Conservation (phyloP, 2,888 invertebrate genomes). For the Oxystoma pomonae region DNA sequence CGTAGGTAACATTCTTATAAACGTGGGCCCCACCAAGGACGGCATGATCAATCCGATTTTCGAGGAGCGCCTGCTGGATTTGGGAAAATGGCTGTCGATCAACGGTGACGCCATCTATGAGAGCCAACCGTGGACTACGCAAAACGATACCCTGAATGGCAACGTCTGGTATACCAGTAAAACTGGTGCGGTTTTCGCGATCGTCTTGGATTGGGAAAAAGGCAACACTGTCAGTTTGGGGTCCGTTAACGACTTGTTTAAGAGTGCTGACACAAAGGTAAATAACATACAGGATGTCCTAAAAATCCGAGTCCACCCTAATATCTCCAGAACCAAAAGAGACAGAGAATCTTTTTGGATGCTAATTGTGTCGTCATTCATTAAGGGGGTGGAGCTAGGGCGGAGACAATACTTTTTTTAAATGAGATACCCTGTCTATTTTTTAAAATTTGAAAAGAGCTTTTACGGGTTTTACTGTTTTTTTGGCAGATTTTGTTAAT, state of each 20-base stretch:
- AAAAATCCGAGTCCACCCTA: too few species aligned
- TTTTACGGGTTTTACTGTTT: too few species aligned
- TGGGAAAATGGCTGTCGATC: slow-evolving; percentile 73
- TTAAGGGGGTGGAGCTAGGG: too few species aligned
- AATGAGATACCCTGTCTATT: too few species aligned
- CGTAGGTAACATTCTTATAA: slow-evolving; percentile 72
- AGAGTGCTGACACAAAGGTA: slow-evolving; percentile 16
- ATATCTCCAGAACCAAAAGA: too few species aligned
- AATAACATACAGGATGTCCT: too few species aligned
- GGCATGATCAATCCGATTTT: slow-evolving; percentile 83
- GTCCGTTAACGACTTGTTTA: slow-evolving; percentile 39
- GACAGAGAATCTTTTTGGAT: too few species aligned
- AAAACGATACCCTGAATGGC: slow-evolving; percentile 73
- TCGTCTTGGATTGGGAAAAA: slow-evolving; percentile 66
- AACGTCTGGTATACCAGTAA: slow-evolving; percentile 40
- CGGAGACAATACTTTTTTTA: too few species aligned
- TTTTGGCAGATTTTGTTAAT: too few species aligned
- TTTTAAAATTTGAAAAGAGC: too few species aligned
- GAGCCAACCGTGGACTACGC: slow-evolving; percentile 71
- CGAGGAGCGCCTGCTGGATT: slow-evolving; percentile 73
- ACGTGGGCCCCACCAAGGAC: slow-evolving; percentile 86
- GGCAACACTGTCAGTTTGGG: slow-evolving; percentile 50
- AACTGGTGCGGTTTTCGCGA: slow-evolving; percentile 58
- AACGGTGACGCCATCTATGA: slow-evolving; percentile 87
- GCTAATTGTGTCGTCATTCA: too few species aligned